phyloP scores from a whole-genome alignment of 2,888 invertebrate genomes.

The Megaustenia siamemsis region DNA sequence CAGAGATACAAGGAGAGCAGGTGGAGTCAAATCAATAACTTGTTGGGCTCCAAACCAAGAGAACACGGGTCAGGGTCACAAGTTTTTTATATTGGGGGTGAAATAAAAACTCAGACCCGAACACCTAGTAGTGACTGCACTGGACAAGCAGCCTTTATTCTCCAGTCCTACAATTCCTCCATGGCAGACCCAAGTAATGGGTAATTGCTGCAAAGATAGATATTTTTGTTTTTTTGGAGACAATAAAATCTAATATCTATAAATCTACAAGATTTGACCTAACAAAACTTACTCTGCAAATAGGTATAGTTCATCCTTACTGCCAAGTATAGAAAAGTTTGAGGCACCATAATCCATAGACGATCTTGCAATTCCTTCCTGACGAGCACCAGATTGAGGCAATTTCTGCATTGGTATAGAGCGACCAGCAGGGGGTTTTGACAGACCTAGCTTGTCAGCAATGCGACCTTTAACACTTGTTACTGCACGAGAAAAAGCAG shows the following conservation, averaged over 20 bases:
- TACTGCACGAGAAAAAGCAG: constrained; percentile 23
- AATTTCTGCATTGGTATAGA: constrained; percentile 73
- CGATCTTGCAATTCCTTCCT: constrained; percentile 19
- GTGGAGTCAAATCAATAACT: too few species aligned
- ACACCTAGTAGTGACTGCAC: too few species aligned
- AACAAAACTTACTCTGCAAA: constrained; percentile 58
- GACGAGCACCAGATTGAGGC: constrained; percentile 39
- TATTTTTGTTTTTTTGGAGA: too few species aligned
- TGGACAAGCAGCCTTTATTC: too few species aligned
- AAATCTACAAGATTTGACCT: neutral
- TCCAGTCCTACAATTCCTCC: too few species aligned
- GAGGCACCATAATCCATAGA: constrained; percentile 56
- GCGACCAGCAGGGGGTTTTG: constrained; percentile 69
- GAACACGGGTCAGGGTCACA: too few species aligned
- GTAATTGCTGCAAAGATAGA: too few species aligned
- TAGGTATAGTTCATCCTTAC: constrained; percentile 83
- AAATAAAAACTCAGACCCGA: too few species aligned
- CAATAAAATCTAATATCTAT: neutral
- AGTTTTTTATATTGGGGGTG: too few species aligned
- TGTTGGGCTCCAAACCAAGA: too few species aligned
- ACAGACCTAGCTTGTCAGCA: constrained; percentile 72
- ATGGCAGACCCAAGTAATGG: too few species aligned
- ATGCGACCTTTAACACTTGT: constrained; percentile 61
- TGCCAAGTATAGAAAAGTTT: constrained; percentile 71
- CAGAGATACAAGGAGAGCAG: too few species aligned